phyloP scores from a whole-genome alignment of 2,113 vertebrate genomes.

The Acinonyx jubatus region DNA sequence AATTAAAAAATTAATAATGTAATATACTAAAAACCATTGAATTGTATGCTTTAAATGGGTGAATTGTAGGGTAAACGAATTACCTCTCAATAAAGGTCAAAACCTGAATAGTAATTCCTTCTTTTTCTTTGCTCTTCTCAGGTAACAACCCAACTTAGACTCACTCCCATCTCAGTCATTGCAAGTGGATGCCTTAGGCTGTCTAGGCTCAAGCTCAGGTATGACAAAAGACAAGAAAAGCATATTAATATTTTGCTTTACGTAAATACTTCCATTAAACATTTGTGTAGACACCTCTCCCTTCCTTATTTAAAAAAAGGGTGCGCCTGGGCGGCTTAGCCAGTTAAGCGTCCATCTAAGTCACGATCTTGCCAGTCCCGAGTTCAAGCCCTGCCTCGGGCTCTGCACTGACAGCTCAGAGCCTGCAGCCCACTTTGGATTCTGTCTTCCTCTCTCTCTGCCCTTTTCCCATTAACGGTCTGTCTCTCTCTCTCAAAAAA shows the following conservation, averaged over 20 bases:
- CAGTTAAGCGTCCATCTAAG: too few relatives aligned
- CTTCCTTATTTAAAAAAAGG: background rate
- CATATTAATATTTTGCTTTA: background rate
- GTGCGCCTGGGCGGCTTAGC: too few relatives aligned
- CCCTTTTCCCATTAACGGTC: too few relatives aligned
- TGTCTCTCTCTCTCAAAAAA: too few relatives aligned
- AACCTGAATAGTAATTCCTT: background rate
- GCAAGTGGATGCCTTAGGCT: background rate
- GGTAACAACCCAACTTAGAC: background rate
- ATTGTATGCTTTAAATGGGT: background rate
- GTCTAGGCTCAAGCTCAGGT: background rate
- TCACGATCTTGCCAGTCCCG: too few relatives aligned
- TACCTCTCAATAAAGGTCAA: background rate
- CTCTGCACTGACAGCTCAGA: too few relatives aligned
- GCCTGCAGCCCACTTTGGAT: too few relatives aligned
- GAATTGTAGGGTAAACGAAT: background rate
- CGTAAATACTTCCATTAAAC: background rate
- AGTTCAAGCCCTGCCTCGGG: too few relatives aligned
- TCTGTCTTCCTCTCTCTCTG: too few relatives aligned
- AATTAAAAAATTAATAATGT: background rate
- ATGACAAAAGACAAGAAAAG: background rate
- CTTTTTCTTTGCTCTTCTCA: background rate
- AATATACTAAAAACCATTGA: background rate
- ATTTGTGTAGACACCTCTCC: background rate
- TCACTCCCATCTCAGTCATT: background rate